Percentiles rank a stretch among this genome's conserved stretches.
phyloP scores from a whole-genome alignment of 2,888 invertebrate species.

The Psylliodes chrysocephalus region DNA sequence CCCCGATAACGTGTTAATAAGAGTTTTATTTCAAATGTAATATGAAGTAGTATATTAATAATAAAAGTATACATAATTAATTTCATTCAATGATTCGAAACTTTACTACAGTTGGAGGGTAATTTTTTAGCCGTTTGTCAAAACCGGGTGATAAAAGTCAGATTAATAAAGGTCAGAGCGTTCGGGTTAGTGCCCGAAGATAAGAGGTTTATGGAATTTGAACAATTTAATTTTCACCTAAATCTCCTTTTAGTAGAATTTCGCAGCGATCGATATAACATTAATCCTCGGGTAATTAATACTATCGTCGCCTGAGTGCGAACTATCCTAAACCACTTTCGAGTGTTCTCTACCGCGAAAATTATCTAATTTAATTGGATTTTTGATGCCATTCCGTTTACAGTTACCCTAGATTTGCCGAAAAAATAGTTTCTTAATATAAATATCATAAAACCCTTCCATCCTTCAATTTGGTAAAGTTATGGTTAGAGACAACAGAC shows the following conservation, averaged over 20 bases:
- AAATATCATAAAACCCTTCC: no score
- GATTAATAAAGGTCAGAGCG: conserved; percentile 28
- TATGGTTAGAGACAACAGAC: no score
- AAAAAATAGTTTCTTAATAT: no score
- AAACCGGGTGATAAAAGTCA: conserved; percentile 24
- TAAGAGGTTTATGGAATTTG: conserved; percentile 50
- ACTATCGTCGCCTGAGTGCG: conserved; percentile 60
- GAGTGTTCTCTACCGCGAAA: conserved; percentile 25
- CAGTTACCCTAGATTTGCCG: not conserved
- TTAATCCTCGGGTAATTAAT: conserved; percentile 62
- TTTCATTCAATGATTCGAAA: no score
- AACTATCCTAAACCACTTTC: conserved; percentile 54
- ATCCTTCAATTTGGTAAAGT: no score
- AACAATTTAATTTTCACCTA: conserved; percentile 53
- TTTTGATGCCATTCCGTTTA: not conserved
- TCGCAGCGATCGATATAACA: conserved; percentile 56
- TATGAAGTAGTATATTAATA: no score
- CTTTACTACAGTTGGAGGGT: not conserved
- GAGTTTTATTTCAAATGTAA: no score
- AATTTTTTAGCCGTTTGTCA: conserved; percentile 11
- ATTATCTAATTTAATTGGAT: conserved; percentile 29
- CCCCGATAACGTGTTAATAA: no score
- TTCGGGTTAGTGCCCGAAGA: conserved; percentile 27
- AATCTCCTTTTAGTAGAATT: conserved; percentile 51
- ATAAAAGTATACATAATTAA: no score